phyloP scores from a whole-genome alignment of 2,888 invertebrate genomes.

The Apamea anceps region DNA sequence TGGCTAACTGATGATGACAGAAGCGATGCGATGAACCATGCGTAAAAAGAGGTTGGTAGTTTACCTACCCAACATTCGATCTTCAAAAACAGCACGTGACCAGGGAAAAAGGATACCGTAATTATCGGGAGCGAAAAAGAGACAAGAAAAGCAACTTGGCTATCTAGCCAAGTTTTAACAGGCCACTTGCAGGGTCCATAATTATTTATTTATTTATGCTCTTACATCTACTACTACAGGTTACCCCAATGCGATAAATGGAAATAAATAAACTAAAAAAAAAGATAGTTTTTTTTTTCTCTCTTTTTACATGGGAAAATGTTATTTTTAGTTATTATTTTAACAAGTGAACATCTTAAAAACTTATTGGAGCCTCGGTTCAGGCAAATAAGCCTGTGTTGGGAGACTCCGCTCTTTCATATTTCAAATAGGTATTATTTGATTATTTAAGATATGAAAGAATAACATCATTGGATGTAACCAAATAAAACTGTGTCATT shows the following conservation, averaged over 20 bases:
- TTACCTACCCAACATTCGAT: not conserved
- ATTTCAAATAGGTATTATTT: not conserved
- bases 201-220: too few relatives aligned
- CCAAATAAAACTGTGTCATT: not conserved
- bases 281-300: too few relatives aligned
- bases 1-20: not conserved
- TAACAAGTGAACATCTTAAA: not conserved
- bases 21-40: not conserved
- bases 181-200: not conserved
- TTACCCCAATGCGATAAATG: too few relatives aligned
- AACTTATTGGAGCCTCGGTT: not conserved
- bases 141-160: not conserved
- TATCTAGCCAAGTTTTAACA: too few relatives aligned
- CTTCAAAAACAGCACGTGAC: not conserved
- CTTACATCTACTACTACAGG: too few relatives aligned
- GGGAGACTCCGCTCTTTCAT: not conserved
- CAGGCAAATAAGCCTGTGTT: not conserved
- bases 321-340: not conserved
- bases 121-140: not conserved
- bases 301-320: not conserved
- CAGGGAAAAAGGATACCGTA: not conserved
- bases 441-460: not conserved
- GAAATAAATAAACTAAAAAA: too few relatives aligned
- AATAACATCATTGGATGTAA: not conserved
- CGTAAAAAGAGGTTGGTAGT: not conserved